Evolutionary conservation across 2,888 invertebrate species (phyloP).

Genomic region (Torymus auratus): DNA sequence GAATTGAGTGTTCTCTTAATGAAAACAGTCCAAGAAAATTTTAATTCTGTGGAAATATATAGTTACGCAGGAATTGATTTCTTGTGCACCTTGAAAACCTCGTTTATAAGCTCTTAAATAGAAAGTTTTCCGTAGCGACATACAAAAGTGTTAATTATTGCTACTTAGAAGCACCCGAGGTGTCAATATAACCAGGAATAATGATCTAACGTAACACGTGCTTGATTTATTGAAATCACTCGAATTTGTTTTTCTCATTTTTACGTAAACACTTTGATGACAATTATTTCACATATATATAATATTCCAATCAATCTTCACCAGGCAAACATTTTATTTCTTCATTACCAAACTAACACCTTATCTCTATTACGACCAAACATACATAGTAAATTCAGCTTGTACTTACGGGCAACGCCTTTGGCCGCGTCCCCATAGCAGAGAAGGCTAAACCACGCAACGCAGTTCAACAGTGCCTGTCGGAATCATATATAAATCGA

Average conservation of each 20-base stretch:
- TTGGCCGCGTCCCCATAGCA: conserved; percentile 61
- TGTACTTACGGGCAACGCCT: conserved; percentile 54
- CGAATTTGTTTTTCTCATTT: no score
- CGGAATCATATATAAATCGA: conserved; percentile 52
- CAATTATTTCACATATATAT: no score
- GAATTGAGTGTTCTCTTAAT: background rate
- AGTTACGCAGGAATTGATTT: conserved; percentile 22
- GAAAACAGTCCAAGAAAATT: background rate
- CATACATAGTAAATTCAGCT: no score
- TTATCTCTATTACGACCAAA: no score
- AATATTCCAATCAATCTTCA: no score
- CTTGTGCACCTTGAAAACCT: conserved; percentile 13
- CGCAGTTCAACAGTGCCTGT: conserved; percentile 62
- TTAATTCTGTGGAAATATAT: background rate
- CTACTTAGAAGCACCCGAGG: no score
- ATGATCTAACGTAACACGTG: no score
- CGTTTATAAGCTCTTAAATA: conserved; percentile 26
- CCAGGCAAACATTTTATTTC: no score
- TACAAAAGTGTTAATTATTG: background rate
- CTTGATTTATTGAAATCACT: no score
- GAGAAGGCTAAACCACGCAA: conserved; percentile 59
- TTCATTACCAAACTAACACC: no score
- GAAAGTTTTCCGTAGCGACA: conserved; percentile 18
- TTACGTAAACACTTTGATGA: no score
- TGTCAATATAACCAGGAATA: no score